Conservation (phyloP, 2,888 invertebrate species). For the Hyles lineata region DNA sequence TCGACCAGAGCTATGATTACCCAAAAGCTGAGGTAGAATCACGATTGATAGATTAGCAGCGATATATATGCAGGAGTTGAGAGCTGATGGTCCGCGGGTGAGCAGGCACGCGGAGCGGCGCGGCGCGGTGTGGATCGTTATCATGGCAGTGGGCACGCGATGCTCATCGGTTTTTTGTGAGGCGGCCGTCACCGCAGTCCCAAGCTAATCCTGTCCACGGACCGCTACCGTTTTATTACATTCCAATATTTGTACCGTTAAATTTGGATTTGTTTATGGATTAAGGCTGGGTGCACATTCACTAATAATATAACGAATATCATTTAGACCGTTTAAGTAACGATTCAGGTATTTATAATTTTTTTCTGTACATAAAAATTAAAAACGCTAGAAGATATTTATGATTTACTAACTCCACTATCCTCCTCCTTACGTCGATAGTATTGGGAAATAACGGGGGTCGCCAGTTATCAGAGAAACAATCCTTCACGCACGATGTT, state of each 20-base stretch:
- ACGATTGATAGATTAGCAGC: not conserved
- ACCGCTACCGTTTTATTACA: slow-evolving; percentile 71
- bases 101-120: slow-evolving; percentile 33
- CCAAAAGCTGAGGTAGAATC: not conserved
- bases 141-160: slow-evolving; percentile 58
- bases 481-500: no score
- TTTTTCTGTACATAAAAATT: no score
- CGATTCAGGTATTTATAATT: no score
- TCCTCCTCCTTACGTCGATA: not conserved
- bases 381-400: no score
- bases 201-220: slow-evolving; percentile 55
- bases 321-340: no score
- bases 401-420: no score
- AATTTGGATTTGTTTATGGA: slow-evolving; percentile 72
- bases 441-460: not conserved
- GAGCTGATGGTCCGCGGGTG: slow-evolving; percentile 29
- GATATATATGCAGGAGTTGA: not conserved
- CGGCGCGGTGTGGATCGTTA: slow-evolving; percentile 45
- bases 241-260: slow-evolving; percentile 77
- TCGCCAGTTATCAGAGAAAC: no score
- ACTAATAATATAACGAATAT: not conserved
- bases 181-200: slow-evolving; percentile 57
- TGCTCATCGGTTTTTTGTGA: slow-evolving; percentile 70
- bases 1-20: no score
- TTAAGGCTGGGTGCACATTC: slow-evolving; percentile 7